These are phyloP conservation scores for Pantala flavescens DNA, from an alignment of 1,140 invertebrate species.

Conservation along the genomic window DNA sequence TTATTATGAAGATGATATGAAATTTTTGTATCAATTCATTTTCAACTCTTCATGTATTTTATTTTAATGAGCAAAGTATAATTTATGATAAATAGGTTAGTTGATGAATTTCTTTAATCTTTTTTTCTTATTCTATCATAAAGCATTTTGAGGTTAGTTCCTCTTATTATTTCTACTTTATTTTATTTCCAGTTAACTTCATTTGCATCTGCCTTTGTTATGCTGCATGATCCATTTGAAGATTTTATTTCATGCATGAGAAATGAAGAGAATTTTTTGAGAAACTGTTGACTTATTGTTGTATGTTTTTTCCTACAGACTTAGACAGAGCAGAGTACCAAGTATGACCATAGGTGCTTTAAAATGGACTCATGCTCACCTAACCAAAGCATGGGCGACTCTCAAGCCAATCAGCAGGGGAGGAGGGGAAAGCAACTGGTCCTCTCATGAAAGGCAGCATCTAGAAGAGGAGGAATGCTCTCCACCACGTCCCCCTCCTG, in stretches of 20 bases:
- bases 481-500: conserved; percentile 24
- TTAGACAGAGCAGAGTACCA: conserved; percentile 88
- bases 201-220: no score
- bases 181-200: background rate
- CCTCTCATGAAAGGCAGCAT: conserved; percentile 17
- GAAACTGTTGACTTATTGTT: background rate
- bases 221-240: background rate
- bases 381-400: conserved; percentile 20
- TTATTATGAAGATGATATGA: no score
- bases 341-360: conserved; percentile 54
- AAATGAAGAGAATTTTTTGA: no score
- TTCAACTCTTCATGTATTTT: no score
- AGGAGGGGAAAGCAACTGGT: conserved; percentile 15
- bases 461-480: conserved; percentile 23
- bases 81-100: no score
- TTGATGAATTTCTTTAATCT: no score
- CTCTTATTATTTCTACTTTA: background rate
- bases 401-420: conserved; percentile 15
- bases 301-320: conserved; percentile 43
- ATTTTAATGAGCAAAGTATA: no score
- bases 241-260: no score
- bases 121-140: no score
- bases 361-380: conserved; percentile 22
- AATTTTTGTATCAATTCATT: no score
- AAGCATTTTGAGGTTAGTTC: background rate